Evolutionary conservation across 1,140 invertebrate genomes (phyloP), one percentile per base, ranked within the genome.

Genomic region (Aleiodes sp.): DNA sequence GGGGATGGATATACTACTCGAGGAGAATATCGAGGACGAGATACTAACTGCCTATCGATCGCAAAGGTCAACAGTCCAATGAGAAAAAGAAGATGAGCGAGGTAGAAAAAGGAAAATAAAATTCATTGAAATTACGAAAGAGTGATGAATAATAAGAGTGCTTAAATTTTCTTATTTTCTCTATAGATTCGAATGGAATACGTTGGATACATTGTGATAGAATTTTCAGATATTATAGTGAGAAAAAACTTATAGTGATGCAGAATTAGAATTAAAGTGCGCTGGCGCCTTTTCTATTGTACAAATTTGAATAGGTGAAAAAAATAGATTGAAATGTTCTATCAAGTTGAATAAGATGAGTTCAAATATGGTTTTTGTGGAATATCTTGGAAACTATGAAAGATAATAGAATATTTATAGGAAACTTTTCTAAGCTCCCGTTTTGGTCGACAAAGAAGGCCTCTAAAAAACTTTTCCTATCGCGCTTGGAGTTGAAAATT

Each of bases 21-120:
- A 80, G 69, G 69, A 73, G 8, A 71, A 65, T 29, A 72, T 82
- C n/a, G 80, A 81, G 68, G 68, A 76, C 4, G 78, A 82, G 67
- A 76, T 80, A 46, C 56, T 80, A n/a, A 37, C 41, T 57, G 59
- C 67, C 19, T 69, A 35, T 39, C 21, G 37, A 6, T 31, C 31
- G 59, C 57, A 68, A 31, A 68, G 14, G 24, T 4, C 10, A 12
- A 31, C 66, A 24, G 46, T 1, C 26, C 26, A 52, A 12, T 6
- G 21, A 43, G 39, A 43, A 52, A 24, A 26, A 46, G 14, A 52
- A 24, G 12, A 3, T 52, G 21, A 52, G 2, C 10, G 16, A 26
- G 28, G 28, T 14, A 26, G 1, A 59, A 10, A 62, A 24, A 59
- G 29, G 28, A 7, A 59, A 24, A 41, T 62, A 39, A 26, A 35